Evolutionary conservation across 2,113 vertebrate genomes (phyloP).

Genomic region (Arenaria interpres): DNA sequence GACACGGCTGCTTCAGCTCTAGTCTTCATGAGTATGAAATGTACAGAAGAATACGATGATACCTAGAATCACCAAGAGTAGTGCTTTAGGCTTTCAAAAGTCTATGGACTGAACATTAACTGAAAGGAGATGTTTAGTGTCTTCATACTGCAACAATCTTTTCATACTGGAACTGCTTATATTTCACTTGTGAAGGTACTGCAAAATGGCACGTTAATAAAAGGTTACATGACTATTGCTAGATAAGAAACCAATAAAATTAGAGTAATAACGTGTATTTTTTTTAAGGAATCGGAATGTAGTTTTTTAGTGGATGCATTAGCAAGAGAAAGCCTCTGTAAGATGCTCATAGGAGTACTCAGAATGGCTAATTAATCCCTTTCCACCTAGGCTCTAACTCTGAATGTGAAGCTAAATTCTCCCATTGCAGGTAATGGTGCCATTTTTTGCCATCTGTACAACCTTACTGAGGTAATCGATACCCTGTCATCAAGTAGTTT

Average conservation of each 20-base stretch:
- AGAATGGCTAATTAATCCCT: background rate
- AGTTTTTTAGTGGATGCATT: background rate
- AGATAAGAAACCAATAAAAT: background rate
- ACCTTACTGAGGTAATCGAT: background rate
- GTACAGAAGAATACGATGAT: background rate
- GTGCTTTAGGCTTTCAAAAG: background rate
- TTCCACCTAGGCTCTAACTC: background rate
- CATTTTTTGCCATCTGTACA: background rate
- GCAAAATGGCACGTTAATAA: accelerated
- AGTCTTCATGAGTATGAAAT: background rate
- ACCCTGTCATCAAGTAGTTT: background rate
- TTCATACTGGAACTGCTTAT: background rate
- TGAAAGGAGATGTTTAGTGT: background rate
- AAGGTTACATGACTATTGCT: background rate
- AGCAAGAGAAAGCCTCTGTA: background rate
- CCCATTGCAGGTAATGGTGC: background rate
- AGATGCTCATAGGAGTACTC: background rate
- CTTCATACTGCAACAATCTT: background rate
- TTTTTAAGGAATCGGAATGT: background rate
- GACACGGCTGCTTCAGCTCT: background rate
- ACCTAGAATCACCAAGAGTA: background rate
- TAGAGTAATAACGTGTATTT: background rate
- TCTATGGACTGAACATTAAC: background rate
- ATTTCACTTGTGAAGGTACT: background rate
- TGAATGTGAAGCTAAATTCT: background rate